Evolutionary conservation across 2,888 invertebrate genomes (phyloP), one percentile per base, ranked within the genome.

Genomic region (Physocephala rufipes): DNA sequence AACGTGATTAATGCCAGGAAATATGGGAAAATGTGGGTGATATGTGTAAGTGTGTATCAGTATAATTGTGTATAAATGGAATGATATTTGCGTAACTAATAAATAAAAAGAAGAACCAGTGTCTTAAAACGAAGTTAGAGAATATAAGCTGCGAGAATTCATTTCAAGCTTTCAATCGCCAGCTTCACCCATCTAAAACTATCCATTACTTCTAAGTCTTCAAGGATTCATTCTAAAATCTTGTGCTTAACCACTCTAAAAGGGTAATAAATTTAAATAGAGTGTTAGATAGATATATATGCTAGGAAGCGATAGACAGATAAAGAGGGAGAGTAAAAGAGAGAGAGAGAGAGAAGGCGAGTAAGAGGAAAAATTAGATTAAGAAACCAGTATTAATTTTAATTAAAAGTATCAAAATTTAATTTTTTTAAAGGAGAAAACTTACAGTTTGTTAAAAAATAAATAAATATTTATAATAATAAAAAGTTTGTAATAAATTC

Each of bases 1-100:
- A 68, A 62, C 62, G 68, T 68, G 68, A 68, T 68, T 68, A 68
- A 68, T 68, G 68, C 21, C 21, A 21, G 62, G 16, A 16, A n/a
- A n/a, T n/a, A n/a, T n/a, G n/a, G n/a, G n/a, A n/a, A n/a, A n/a
- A n/a, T n/a, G n/a, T n/a, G n/a, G n/a, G n/a, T n/a, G n/a, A n/a
- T n/a, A n/a, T 55, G 15, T 2, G 19, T 26, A 3, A 26, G 19
- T 63, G 63, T 63, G 47, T 19, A 47, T 62, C 3, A 21, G 62
- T 62, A 4, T 21, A 30, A n/a, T 28, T 3, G 26, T 59, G 59
- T 30, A 19, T n/a, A 30, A 30, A 28, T 21, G 62, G n/a, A 43
- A n/a, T 9, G 13, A 16, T 30, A 12, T 30, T 15, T n/a, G 59
- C 30, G 26, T 3, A 28, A 26, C n/a, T n/a, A n/a, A n/a, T 21